These are phyloP conservation scores for Manis pentadactyla DNA, from an alignment of 2,797 vertebrate species.

Conservation along the genomic window DNA sequence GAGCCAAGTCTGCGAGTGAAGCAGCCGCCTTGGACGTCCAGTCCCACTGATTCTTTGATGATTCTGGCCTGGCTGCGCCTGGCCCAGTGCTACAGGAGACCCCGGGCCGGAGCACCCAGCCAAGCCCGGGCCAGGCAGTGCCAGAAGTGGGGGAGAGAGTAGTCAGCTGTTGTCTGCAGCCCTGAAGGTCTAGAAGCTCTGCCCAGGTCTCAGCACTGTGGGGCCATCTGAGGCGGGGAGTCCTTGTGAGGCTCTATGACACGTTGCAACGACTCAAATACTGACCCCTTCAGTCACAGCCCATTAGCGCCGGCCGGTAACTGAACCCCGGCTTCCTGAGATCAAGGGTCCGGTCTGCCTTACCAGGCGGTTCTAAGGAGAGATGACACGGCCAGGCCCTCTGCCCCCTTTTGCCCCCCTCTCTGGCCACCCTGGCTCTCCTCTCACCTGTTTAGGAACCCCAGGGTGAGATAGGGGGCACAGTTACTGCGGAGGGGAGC, in stretches of 20 bases:
- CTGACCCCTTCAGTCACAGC: neutral
- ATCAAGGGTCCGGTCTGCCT: neutral
- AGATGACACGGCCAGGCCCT: accelerated
- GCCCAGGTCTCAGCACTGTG: no score
- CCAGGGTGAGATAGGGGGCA: accelerated
- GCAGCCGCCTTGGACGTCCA: neutral
- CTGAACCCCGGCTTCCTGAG: neutral
- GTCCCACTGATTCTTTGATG: neutral
- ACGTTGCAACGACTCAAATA: neutral
- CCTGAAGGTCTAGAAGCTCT: neutral
- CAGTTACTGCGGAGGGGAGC: neutral
- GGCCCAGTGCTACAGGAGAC: neutral
- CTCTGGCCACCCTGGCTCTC: neutral
- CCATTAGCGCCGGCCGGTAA: neutral
- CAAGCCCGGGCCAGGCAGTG: neutral
- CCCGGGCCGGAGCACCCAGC: neutral
- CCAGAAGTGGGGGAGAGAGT: neutral
- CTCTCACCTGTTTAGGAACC: neutral
- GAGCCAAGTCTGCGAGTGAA: neutral
- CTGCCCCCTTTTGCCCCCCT: neutral
- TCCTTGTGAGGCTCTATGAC: no score
- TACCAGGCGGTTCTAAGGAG: neutral
- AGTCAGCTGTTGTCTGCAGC: neutral
- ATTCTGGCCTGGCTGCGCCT: no score
- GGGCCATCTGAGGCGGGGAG: neutral